These are phyloP conservation scores for Triplophysa tibetana DNA, from an alignment of 2,113 vertebrate species.

Conservation along the genomic window DNA sequence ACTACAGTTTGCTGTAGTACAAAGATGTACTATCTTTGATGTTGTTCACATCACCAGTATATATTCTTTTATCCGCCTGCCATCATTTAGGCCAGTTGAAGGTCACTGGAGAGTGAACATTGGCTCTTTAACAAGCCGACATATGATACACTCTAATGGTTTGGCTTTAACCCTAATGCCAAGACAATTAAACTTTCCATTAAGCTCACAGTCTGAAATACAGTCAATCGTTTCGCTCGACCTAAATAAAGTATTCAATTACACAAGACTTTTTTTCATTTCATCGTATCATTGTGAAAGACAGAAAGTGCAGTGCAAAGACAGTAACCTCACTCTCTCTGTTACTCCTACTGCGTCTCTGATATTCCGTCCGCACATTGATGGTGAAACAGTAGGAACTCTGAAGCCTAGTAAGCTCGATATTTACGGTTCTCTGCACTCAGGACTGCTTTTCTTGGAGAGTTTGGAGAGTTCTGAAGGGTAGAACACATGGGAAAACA, in stretches of 20 bases:
- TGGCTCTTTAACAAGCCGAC: slow-evolving; percentile 51
- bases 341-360: neutral
- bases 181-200: slow-evolving; percentile 65
- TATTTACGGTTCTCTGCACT: slow-evolving; percentile 34
- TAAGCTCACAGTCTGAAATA: slow-evolving; percentile 34
- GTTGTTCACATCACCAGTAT: slow-evolving; percentile 24
- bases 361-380: neutral
- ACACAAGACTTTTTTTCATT: slow-evolving; percentile 13
- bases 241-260: slow-evolving; percentile 19
- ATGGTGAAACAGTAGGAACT: slow-evolving; percentile 8
- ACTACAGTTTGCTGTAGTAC: neutral
- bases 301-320: neutral
- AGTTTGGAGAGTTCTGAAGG: slow-evolving; percentile 53
- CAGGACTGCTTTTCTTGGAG: slow-evolving; percentile 41
- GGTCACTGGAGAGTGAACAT: slow-evolving; percentile 32
- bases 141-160: slow-evolving; percentile 58
- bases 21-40: slow-evolving; percentile 27
- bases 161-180: slow-evolving; percentile 59
- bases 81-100: slow-evolving; percentile 32
- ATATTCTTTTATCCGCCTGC: slow-evolving; percentile 39
- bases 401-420: slow-evolving; percentile 23
- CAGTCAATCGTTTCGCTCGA: neutral
- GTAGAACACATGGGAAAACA: slow-evolving; percentile 49
- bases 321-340: neutral
- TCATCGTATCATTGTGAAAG: neutral